Evolutionary conservation across 2,888 invertebrate genomes (phyloP).

Genomic region (Elmis aenea): DNA sequence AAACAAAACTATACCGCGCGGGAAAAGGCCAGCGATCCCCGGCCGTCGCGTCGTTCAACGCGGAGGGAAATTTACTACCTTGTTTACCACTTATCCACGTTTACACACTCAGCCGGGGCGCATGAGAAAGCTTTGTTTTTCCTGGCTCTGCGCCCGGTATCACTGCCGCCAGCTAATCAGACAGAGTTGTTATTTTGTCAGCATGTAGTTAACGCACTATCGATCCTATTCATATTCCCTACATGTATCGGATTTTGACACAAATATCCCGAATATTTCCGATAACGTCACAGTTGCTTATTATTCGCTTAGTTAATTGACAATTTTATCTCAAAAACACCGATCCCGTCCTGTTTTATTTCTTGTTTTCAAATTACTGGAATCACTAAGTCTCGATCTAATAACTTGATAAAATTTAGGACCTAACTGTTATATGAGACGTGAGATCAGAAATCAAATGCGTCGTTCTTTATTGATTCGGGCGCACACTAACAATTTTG

Average conservation of each 20-base stretch:
- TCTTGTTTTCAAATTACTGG: no score
- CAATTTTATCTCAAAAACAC: no score
- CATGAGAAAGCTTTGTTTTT: conserved; percentile 43
- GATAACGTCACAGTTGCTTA: no score
- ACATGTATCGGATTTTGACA: conserved; percentile 21
- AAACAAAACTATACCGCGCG: conserved; percentile 21
- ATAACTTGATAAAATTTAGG: no score
- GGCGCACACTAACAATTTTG: no score
- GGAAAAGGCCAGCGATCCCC: conserved; percentile 26
- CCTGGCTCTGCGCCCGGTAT: conserved; percentile 42
- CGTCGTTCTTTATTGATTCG: no score
- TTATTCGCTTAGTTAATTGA: no score
- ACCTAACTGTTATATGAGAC: no score
- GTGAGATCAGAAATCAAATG: no score
- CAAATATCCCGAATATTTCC: conserved; percentile 9
- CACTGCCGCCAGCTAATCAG: conserved; percentile 38
- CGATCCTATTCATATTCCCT: conserved; percentile 32
- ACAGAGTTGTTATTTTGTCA: conserved; percentile 41
- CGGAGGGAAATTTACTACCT: conserved; percentile 47
- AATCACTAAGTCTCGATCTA: no score
- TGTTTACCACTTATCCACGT: conserved; percentile 50
- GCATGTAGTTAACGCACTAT: conserved; percentile 40
- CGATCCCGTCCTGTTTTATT: no score
- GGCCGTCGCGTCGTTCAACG: conserved; percentile 35
- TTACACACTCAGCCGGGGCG: conserved; percentile 45